Evolutionary conservation across 2,888 invertebrate genomes (phyloP).

Genomic region (Acrobasis repandana): DNA sequence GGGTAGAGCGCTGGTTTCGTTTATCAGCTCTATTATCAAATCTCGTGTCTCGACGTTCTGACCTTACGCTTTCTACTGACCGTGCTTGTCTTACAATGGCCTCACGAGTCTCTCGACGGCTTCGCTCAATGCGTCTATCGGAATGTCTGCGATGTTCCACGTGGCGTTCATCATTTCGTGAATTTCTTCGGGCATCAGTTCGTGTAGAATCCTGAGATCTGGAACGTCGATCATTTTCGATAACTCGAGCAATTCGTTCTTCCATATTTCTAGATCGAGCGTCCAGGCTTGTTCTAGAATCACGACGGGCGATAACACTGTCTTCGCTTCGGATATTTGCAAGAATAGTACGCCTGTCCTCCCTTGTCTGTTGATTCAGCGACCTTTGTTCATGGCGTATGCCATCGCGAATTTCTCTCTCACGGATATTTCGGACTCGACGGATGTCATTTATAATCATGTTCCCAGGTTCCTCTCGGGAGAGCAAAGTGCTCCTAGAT

Average conservation of each 20-base stretch:
- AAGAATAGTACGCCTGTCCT: neutral
- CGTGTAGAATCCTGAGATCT: neutral
- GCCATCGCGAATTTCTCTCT: slow-evolving; percentile 1
- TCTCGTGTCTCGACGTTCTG: slow-evolving; percentile 1
- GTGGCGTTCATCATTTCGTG: neutral
- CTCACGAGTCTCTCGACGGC: neutral
- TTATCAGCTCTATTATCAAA: slow-evolving; percentile 1
- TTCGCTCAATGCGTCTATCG: slow-evolving; percentile 6
- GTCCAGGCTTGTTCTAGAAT: neutral
- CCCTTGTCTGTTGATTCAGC: neutral
- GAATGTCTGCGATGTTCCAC: slow-evolving; percentile 2
- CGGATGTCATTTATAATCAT: neutral
- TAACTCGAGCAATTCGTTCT: neutral
- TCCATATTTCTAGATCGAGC: slow-evolving; percentile 4
- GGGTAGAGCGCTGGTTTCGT: slow-evolving; percentile 1
- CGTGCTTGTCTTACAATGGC: neutral
- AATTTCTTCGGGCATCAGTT: neutral
- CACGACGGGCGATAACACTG: neutral
- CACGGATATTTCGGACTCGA: neutral
- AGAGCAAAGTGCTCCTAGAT: neutral
- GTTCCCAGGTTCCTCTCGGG: slow-evolving; percentile 1
- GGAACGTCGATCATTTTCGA: slow-evolving; percentile 1
- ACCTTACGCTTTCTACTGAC: neutral
- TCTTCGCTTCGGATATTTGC: slow-evolving; percentile 1
- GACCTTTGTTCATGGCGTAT: neutral